Evolutionary conservation across 2,113 vertebrate genomes (phyloP), one percentile per base, ranked within the genome.

Genomic region (Campylorhamphus procurvoides): DNA sequence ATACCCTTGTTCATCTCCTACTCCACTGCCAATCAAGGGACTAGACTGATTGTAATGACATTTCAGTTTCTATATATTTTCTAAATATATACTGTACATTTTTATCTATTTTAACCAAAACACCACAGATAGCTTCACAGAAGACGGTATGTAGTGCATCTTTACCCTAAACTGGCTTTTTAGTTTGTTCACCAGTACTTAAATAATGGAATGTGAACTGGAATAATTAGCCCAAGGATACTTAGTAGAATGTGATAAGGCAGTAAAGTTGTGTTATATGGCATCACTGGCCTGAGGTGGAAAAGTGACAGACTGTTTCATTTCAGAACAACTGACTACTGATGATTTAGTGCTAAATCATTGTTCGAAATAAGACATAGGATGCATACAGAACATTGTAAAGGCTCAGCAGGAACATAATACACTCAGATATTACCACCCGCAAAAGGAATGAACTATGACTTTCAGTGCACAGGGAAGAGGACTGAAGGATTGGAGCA

Each of bases 351-450:
- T 79, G n/a, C 18, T 40, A 42, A 67, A 77, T 69, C 12, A 62
- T 90, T 94, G 82, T 83, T 85, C 40, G 87, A 90, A 97, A 90
- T 53, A 77, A 83, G 83, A 67, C 6, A 75, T 33, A n/a, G 27
- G 39, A 40, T 58, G 49, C 14, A 50, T 87, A 63, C 37, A 82
- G 35, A 66, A 58, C 74, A 72, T 14, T 39, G 11, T 60, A 80
- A 76, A 73, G 37, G n/a, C 59, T 95, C 55, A 69, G 23, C 44
- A 75, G 46, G 12, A 95, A 7, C 8, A n/a, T 33, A 59, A 25
- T 47, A 25, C 22, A 27, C 63, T 96, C 47, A 67, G 49, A 72
- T 69, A 75, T 22, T n/a, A 86, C 3, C 33, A 87, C 25, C 18
- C 46, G 84, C 52, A 88, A 88, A 93, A 96, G 7, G 62, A 31